Base-by-base conservation (phyloP, 1,140 invertebrate species). In the Rhyacophila brunnea region DNA sequence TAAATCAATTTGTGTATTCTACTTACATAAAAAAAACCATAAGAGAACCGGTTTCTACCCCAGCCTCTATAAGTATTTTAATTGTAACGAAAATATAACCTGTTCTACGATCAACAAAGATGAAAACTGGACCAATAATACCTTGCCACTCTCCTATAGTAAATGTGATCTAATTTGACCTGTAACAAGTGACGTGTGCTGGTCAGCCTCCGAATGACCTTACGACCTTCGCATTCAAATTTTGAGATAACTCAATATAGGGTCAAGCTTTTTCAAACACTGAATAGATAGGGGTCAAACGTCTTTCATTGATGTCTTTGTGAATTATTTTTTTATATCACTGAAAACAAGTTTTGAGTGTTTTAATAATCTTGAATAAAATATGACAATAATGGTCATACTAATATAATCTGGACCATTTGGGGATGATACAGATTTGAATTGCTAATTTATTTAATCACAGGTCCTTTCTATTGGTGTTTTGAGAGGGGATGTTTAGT, bases 91-190 rank as follows among this genome's bases (percentile, higher is more conserved):
- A n/a, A n/a, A n/a, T n/a, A n/a, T n/a, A n/a, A 55, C 36, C 15
- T 34, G 36, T 46, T 19, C 3, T 28, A 23, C 44, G 47, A 34
- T 34, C 14, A 40, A 3, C 23, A n/a, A 57, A 57, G 54, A 57
- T 48, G 45, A 57, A 48, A 57, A 57, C 45, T 57, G 54, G 54
- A 57, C 46, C 54, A 57, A 40, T 55, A 14, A 48, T 28, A 32
- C 34, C 34, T 20, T 28, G 13, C 10, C 46, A 15, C 15, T 14
- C 15, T 15, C 10, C 6, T n/a, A 6, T 10, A 11, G 13, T 19
- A 38, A 52, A 36, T 28, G 23, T 40, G 35, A 19, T 15, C 34
- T 42, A 44, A 20, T 38, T 44, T 28, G 18, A 54, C 44, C 28
- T 54, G 28, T 19, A 52, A 54, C 32, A 43, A 23, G 45, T 13